Evolutionary conservation across 2,888 invertebrate genomes (phyloP).

Genomic region (Drosophila multiciliata): DNA sequence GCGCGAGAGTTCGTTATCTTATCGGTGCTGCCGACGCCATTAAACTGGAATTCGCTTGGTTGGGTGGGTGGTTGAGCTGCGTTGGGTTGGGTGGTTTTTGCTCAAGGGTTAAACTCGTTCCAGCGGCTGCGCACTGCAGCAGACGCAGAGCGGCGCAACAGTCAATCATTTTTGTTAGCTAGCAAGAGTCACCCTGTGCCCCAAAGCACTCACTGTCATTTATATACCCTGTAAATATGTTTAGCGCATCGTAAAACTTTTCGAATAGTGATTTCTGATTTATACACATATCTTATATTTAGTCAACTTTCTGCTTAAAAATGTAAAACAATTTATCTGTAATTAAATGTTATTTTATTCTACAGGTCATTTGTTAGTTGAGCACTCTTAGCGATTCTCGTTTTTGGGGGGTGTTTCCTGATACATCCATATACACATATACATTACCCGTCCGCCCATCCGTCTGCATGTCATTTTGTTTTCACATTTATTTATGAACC

Average conservation of each 20-base stretch:
- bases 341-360: accelerated
- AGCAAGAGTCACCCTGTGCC: conserved; percentile 54
- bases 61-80: conserved; percentile 29
- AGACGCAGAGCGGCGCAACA: conserved; percentile 18
- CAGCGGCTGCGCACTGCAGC: conserved; percentile 62
- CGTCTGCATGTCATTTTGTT: conserved; percentile 66
- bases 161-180: conserved; percentile 30
- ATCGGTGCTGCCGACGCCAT: conserved; percentile 69
- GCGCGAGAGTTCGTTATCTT: conserved; percentile 68
- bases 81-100: conserved; percentile 31
- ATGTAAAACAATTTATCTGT: not conserved
- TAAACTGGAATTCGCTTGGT: conserved; percentile 51
- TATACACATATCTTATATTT: not conserved
- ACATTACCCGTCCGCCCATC: conserved; percentile 26
- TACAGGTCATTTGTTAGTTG: conserved; percentile 30
- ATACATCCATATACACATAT: not conserved
- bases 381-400: conserved; percentile 8
- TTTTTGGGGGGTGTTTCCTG: conserved; percentile 23
- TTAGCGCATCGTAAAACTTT: not conserved
- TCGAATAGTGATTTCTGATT: not conserved
- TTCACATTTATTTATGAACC: conserved; percentile 78
- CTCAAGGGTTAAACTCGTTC: conserved; percentile 61
- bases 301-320: not conserved
- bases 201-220: conserved; percentile 1
- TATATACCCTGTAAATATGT: conserved; percentile 27